Percentiles rank a stretch among this genome's conserved stretches.
phyloP scores from a whole-genome alignment of 1,140 invertebrate genomes.

The Brachionus koreanus region DNA sequence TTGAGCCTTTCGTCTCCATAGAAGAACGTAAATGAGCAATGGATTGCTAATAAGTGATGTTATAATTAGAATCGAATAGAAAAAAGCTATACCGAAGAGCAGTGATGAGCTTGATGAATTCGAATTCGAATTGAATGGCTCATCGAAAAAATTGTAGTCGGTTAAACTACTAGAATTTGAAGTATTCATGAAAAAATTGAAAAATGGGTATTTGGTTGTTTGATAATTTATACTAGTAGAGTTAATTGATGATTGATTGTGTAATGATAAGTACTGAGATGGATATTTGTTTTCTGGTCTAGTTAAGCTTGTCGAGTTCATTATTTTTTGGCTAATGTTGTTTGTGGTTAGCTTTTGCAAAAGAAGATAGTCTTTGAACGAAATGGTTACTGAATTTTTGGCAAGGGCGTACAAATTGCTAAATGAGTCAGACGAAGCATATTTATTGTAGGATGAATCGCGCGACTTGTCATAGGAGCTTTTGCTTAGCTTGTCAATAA shows the following conservation, averaged over 20 bases:
- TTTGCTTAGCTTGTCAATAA: conserved; percentile 17
- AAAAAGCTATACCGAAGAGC: conserved; percentile 37
- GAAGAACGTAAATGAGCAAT: conserved; percentile 18
- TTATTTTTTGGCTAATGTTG: not conserved
- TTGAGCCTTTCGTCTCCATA: conserved; percentile 37
- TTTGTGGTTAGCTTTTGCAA: not conserved
- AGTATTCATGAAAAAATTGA: not conserved
- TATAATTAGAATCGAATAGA: conserved; percentile 42
- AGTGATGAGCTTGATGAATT: conserved; percentile 25
- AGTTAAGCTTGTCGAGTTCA: conserved; percentile 3
- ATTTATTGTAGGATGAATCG: not conserved
- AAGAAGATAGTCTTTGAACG: conserved; percentile 40
- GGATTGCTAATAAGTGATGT: conserved; percentile 39
- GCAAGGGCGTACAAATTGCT: conserved; percentile 11
- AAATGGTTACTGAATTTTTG: conserved; percentile 41
- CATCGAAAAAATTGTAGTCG: not conserved
- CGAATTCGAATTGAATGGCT: not conserved
- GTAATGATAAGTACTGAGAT: not conserved
- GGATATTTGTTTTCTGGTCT: not conserved
- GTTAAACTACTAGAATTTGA: not conserved
- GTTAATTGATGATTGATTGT: not conserved
- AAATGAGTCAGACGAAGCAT: conserved; percentile 28
- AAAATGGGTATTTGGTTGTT: not conserved
- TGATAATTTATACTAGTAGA: not conserved
- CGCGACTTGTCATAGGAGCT: not conserved